phyloP scores from a whole-genome alignment of 2,113 vertebrate species.

The Herpailurus yagouaroundi region DNA sequence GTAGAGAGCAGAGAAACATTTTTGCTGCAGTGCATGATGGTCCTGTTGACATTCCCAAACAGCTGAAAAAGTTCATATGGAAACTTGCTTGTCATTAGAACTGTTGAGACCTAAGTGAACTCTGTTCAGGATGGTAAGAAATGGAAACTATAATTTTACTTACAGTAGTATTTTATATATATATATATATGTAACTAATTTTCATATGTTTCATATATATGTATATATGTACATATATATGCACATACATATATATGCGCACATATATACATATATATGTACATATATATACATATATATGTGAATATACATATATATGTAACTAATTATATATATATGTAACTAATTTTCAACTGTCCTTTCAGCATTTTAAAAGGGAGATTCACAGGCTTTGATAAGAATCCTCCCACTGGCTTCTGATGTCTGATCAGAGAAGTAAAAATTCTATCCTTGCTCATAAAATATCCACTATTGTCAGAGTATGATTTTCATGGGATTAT shows the following conservation, averaged over 20 bases:
- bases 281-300: too few species aligned
- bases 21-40: not conserved
- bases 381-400: not conserved
- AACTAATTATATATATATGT: too few species aligned
- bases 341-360: not conserved
- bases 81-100: not conserved
- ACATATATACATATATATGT: too few species aligned
- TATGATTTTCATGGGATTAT: constrained; percentile 40
- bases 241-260: too few species aligned
- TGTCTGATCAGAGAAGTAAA: constrained; percentile 29
- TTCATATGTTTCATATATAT: too few species aligned
- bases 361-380: not conserved
- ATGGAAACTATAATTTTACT: not conserved
- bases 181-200: too few species aligned
- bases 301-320: too few species aligned
- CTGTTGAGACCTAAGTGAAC: not conserved
- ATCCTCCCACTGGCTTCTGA: not conserved
- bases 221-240: too few species aligned
- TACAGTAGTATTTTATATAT: not conserved
- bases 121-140: not conserved
- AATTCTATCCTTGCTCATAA: not conserved
- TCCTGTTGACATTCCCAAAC: not conserved
- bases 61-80: not conserved
- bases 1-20: not conserved
- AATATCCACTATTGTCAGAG: not conserved